Evolutionary conservation across 2,797 vertebrate species (phyloP), one percentile per base, ranked within the genome.

Genomic region (Macroramphosus scolopax): DNA sequence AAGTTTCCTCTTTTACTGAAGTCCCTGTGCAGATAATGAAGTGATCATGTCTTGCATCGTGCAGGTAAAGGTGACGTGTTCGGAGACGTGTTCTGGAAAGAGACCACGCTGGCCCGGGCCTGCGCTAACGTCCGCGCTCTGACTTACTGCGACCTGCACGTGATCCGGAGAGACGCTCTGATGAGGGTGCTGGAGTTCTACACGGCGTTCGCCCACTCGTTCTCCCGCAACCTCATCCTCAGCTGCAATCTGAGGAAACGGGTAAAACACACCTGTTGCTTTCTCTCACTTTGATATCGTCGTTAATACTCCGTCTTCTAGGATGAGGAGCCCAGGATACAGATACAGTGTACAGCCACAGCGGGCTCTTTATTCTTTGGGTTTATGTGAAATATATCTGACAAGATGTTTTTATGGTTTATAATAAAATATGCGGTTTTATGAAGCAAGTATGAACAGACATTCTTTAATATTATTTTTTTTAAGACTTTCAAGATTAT

Each of bases 11-110:
- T 22, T 3, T 3, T 22, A 3, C 20, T 22, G 3, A 22, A 3
- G 6, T 22, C 20, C 20, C 20, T 22, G 20, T 6, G 3, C 20
- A 22, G 3, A 3, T 22, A 38, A n/a, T n/a, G n/a, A n/a, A n/a
- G n/a, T n/a, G n/a, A n/a, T n/a, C n/a, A n/a, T 28, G 25, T 67
- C 14, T 15, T 8, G 1, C 9, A 25, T 32, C 6, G 0, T 46
- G 5, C 82, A 98, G 96, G 96, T 72, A 98, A 98, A 88, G 96
- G 96, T 1, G 96, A 98, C 0, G 96, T 98, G 46, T 98, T 98
- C 66, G 96, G 96, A 24, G 96, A 98, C 29, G 92, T 95, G 48
- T 98, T 98, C 88, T 98, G 96, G 96, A 98, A 96, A 60, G 96
- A 98, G 79, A 91, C 88, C 44, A 91, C 92, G 0, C 83, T 89